Base-by-base conservation (phyloP, 2,797 vertebrate genomes). In the Neosilurus hyrtlii region DNA sequence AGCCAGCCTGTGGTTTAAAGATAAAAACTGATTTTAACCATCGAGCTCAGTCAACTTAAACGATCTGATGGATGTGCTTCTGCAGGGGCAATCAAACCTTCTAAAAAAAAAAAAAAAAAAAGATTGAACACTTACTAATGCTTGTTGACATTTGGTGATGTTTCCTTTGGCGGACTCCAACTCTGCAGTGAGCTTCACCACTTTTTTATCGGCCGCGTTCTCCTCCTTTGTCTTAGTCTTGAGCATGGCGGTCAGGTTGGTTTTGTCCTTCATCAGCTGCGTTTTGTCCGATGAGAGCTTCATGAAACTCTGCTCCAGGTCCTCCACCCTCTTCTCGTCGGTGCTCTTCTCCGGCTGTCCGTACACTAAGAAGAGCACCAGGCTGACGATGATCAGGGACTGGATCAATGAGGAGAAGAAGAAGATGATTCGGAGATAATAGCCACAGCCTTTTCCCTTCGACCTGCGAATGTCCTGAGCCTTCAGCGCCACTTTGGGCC, bases 331-430 rank as follows among this genome's bases (percentile, higher is more conserved):
- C 86, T 87, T 94, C 10, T 91, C 91, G 85, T 96, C 96, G 0
- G 95, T 96, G 24, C 90, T 89, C 18, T 89, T 93, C 73, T 95
- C 94, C 0, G 95, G 94, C 37, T 96, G 96, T 9, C 95, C 95
- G 0, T 96, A 96, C 54, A 95, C 88, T 90, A 96, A 94, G 91
- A 96, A 96, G 0, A 96, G 94, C 74, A 96, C 95, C 49, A 96
- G 88, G 8, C 95, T 95, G 86, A 94, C 80, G 86, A 96, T 96
- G 88, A 96, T 95, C 56, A 96, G 93, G 49, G 95, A 92, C 14
- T 96, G 95, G 82, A 95, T 95, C 82, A 96, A 91, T 0, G 95
- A 96, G 35, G 91, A 91, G 81, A 95, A 96, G 22, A 96, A 93
- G 88, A 96, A 95, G 72, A 96, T 89, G 26, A 96, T 95, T 4